phyloP scores from a whole-genome alignment of 2,888 invertebrate genomes.

The Philopedon plagiatum region DNA sequence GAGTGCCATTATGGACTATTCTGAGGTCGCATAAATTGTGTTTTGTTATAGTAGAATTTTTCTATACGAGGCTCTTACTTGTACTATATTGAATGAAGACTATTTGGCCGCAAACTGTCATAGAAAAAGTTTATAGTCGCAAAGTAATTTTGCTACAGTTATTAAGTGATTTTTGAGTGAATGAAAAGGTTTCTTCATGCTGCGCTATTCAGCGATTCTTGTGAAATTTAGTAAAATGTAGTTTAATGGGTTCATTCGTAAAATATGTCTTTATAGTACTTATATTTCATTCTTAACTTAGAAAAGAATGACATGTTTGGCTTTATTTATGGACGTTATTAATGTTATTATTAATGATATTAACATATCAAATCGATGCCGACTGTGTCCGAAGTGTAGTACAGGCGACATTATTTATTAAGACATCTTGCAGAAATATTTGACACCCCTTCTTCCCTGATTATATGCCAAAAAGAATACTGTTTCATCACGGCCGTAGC shows the following conservation, averaged over 20 bases:
- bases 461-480: no score
- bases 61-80: slow-evolving; percentile 43
- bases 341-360: background rate
- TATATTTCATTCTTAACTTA: slow-evolving; percentile 24
- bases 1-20: slow-evolving; percentile 60
- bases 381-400: no score
- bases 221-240: slow-evolving; percentile 55
- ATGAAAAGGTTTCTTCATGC: slow-evolving; percentile 36
- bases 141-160: slow-evolving; percentile 43
- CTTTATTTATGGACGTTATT: slow-evolving; percentile 23
- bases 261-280: slow-evolving; percentile 30
- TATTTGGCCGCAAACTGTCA: slow-evolving; percentile 63
- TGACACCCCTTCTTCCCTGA: no score
- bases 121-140: slow-evolving; percentile 54
- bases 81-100: slow-evolving; percentile 51
- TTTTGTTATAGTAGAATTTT: slow-evolving; percentile 53
- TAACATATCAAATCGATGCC: background rate
- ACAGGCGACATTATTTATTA: no score
- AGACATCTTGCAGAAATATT: no score
- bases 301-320: slow-evolving; percentile 27
- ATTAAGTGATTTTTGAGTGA: slow-evolving; percentile 41
- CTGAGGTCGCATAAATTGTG: slow-evolving; percentile 66
- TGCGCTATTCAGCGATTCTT: slow-evolving; percentile 48
- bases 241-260: slow-evolving; percentile 51
- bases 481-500: no score